Percentiles rank a stretch among this genome's conserved stretches.
Evolutionary conservation across 2,797 vertebrate species (phyloP).

Genomic region (Alauda arvensis): DNA sequence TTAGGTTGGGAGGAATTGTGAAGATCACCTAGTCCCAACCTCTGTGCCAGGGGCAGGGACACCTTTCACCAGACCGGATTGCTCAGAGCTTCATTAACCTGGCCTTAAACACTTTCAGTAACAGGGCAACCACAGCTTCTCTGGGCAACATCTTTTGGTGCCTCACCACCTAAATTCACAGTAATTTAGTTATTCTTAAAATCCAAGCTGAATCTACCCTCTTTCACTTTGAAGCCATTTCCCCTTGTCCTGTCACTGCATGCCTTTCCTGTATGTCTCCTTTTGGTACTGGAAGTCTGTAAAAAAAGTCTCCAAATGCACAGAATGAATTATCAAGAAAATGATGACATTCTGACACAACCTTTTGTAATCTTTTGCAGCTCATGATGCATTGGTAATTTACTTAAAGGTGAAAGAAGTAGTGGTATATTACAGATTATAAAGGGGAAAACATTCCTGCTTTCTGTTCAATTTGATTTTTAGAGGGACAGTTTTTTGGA

Average conservation of each 20-base stretch:
- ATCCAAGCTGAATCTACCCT: not conserved
- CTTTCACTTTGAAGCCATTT: not conserved
- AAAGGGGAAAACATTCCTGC: not conserved
- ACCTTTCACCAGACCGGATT: not conserved
- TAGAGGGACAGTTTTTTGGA: not conserved
- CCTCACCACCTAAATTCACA: fast-evolving
- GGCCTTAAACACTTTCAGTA: not conserved
- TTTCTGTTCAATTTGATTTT: not conserved
- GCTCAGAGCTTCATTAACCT: not conserved
- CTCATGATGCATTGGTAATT: not conserved
- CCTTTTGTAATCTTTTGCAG: not conserved
- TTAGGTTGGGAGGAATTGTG: not conserved
- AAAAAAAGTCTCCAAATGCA: not conserved
- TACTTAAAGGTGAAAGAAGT: not conserved
- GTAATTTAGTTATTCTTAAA: not conserved
- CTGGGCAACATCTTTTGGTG: not conserved
- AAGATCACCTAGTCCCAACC: not conserved
- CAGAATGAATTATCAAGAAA: not conserved
- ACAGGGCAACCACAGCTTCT: not conserved
- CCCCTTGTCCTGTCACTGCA: too few relatives aligned
- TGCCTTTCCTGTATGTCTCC: not conserved
- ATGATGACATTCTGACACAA: not conserved
- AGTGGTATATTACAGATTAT: not conserved
- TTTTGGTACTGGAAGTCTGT: not conserved
- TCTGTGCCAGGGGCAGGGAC: too few relatives aligned